Percentiles rank a stretch among this genome's conserved stretches.
These are phyloP conservation scores for Erythrocercus mccallii DNA, from an alignment of 2,113 vertebrate species.

Conservation along the genomic window DNA sequence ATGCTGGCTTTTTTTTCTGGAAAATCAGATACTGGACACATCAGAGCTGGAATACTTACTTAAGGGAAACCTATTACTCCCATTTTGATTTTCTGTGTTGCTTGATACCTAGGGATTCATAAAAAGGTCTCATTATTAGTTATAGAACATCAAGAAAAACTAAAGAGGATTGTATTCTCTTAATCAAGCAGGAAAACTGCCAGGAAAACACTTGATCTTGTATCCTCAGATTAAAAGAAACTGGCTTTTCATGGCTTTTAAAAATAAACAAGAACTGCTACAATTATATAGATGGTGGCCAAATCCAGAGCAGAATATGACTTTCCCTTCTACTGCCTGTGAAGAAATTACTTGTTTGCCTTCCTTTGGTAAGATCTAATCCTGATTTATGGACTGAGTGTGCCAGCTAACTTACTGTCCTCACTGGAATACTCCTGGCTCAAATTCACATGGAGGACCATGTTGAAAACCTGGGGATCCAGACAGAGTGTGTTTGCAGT, in stretches of 20 bases:
- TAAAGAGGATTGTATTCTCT: neutral
- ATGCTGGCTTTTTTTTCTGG: neutral
- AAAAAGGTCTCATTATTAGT: neutral
- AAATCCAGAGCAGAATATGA: neutral
- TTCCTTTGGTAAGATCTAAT: neutral
- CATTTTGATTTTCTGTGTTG: neutral
- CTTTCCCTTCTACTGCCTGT: neutral
- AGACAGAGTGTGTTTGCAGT: neutral
- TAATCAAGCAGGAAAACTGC: neutral
- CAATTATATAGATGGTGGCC: neutral
- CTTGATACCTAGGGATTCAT: neutral
- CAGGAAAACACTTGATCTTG: neutral
- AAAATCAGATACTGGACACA: neutral
- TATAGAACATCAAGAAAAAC: neutral
- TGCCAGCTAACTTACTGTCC: neutral
- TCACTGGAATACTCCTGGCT: neutral
- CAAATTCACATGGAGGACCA: neutral
- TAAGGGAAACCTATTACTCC: neutral
- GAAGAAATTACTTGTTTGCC: neutral
- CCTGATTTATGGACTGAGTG: fast-evolving
- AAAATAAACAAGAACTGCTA: neutral
- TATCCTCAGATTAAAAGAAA: neutral
- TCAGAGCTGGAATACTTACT: neutral
- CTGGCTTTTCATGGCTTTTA: neutral
- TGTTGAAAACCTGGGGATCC: neutral